Base-by-base conservation (phyloP, 2,113 vertebrate species). In the Atrichornis clamosus region DNA sequence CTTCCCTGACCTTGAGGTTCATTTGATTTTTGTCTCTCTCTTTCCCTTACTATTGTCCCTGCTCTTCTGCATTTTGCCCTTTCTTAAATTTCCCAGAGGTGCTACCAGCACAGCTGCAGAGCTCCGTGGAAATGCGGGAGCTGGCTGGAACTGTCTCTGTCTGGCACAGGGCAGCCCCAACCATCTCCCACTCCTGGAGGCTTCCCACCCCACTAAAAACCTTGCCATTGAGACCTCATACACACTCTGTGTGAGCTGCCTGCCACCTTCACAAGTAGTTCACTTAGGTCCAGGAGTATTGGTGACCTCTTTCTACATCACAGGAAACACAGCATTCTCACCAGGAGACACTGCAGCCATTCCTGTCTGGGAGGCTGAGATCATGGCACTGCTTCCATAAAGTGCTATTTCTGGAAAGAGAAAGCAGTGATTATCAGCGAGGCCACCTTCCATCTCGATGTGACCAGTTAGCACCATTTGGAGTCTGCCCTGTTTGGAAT, bases 241-340 rank as follows among this genome's bases (percentile, higher is more conserved):
- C 23, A n/a, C 11, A 24, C 9, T 79, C 32, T 18, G 2, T 18
- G 9, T 3, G 10, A 85, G 35, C 63, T 76, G 78, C 37, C 52
- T 62, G 46, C 33, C 37, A 26, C 23, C 32, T 47, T 67, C 47
- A 52, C 42, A n/a, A 62, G n/a, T 15, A 64, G 35, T 27, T 79
- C 62, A 24, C 0, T 0, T 28, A 84, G 32, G 22, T 63, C 27
- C 28, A 63, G 49, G 11, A 70, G 32, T 62, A 42, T 6, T 56
- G 30, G 13, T 70, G 47, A 15, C 13, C 10, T 56, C 28, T 70
- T 65, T 19, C 12, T 55, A 32, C 10, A 6, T 42, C 41, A 17
- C 5, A 5, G n/a, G 3, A 30, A 35, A 2, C 1, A 26, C 50
- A 14, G 33, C 17, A 75, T 72, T 80, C n/a, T 70, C 62, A 62